A percentile compares a stretch with the other conserved stretches of the same genome.
phyloP scores from a whole-genome alignment of 2,113 vertebrate genomes.

The Psilopogon haemacephalus region DNA sequence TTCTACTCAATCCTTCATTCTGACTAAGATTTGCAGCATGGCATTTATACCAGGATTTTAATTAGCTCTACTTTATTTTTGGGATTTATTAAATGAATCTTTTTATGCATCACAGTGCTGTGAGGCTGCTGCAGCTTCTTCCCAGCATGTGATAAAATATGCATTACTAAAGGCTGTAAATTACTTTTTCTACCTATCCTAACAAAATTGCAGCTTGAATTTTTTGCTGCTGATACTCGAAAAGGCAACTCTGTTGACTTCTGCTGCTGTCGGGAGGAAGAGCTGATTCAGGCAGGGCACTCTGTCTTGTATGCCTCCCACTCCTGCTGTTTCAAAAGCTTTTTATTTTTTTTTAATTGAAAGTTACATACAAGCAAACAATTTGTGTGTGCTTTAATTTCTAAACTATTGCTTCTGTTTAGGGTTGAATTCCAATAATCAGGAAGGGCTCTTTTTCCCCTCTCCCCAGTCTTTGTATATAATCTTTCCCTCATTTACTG shows the following conservation, averaged over 20 bases:
- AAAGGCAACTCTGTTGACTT: not conserved
- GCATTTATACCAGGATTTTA: not conserved
- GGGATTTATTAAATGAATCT: not conserved
- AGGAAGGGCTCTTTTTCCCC: not conserved
- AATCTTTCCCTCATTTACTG: not conserved
- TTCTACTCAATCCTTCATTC: not conserved
- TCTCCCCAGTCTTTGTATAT: not conserved
- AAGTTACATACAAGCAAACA: not conserved
- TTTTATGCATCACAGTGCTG: not conserved
- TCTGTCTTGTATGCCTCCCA: not conserved
- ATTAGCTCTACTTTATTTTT: conserved; percentile 51
- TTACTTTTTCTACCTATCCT: not conserved
- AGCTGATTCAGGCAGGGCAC: not conserved
- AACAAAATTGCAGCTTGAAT: not conserved
- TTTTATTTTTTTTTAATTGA: not conserved
- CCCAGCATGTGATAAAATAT: not conserved
- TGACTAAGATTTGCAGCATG: not conserved
- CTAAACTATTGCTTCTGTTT: not conserved
- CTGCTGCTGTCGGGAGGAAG: not conserved
- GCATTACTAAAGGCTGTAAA: not conserved
- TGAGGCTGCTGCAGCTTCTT: not conserved
- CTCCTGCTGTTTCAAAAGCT: not conserved
- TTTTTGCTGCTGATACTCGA: not conserved
- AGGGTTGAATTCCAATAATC: not conserved
- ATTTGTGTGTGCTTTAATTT: not conserved